Percentiles rank a stretch among this genome's conserved stretches.
These are phyloP conservation scores for Muscidifurax raptorellus DNA, from an alignment of 1,140 invertebrate genomes.

Conservation along the genomic window DNA sequence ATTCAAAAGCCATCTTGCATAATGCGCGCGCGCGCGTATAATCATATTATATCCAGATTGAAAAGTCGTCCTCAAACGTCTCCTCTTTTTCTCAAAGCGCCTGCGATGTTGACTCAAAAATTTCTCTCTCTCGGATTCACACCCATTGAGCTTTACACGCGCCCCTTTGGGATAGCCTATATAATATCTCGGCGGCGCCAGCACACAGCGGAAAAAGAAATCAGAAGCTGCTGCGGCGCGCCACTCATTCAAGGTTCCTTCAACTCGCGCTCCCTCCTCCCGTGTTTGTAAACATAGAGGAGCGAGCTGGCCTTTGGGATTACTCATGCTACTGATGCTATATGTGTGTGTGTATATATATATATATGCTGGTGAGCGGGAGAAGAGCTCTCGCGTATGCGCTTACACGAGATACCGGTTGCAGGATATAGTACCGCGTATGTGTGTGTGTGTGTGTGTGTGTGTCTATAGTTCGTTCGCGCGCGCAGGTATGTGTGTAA, in stretches of 20 bases:
- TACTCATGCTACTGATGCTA: conserved; percentile 62
- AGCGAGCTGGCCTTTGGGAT: conserved; percentile 60
- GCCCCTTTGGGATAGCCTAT: background rate
- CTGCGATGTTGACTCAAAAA: too few relatives aligned
- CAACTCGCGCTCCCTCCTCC: conserved; percentile 48
- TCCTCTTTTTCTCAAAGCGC: too few relatives aligned
- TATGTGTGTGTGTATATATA: background rate
- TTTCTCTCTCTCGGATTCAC: background rate
- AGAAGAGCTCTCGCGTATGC: conserved; percentile 26
- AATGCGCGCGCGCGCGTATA: too few relatives aligned
- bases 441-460: background rate
- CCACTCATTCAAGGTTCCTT: conserved; percentile 67
- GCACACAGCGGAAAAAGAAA: conserved; percentile 1
- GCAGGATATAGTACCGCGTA: conserved; percentile 49
- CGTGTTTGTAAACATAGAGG: conserved; percentile 70
- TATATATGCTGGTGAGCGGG: background rate
- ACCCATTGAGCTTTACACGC: background rate
- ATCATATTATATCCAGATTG: too few relatives aligned
- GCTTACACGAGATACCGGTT: conserved; percentile 65
- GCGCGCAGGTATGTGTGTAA: background rate
- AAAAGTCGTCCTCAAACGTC: too few relatives aligned
- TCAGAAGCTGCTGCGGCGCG: background rate
- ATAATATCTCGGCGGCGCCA: background rate
- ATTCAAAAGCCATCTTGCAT: too few relatives aligned
- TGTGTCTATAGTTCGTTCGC: conserved; percentile 15